Base-by-base conservation (phyloP, 2,888 invertebrate genomes). In the Rhagonycha lutea region DNA sequence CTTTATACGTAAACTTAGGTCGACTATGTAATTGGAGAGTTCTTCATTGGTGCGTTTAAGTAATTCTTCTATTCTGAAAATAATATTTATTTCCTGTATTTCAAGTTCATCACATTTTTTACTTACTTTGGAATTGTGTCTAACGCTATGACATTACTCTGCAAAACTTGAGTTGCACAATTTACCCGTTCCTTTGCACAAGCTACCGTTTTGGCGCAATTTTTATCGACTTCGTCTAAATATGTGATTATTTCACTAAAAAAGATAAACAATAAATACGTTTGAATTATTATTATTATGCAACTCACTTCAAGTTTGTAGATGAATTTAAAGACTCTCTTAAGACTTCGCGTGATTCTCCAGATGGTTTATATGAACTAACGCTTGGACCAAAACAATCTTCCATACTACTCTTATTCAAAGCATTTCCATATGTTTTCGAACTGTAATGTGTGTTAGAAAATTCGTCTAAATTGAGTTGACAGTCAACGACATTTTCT, bases 171-270 rank as follows among this genome's bases (percentile, higher is more conserved):
- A 1, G 83, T 80, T 11, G 85, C 83, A 8, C 82, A 75, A 23
- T 83, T 70, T 11, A 84, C 83, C 23, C 82, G 81, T 78, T 86
- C 83, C 79, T 86, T 86, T 2, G 86, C 86, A 24, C 79, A 79
- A 14, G 80, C 81, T 62, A 88, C 76, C 1, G 86, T 83, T 79
- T 86, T 83, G 3, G 83, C 79, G 79, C 85, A 86, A 72, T 82
- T 86, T 79, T 82, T 82, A 75, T 93, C 93, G 0, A 92, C 91
- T 85, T 92, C 91, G 83, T 93, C 93, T 78, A 93, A 84, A 85
- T 91, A 93, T 72, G 91, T 90, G 70, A 92, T 89, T 81, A 93
- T 91, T 84, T 92, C 92, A 85, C 92, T 92, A 86, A 86, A 90
- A 86, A 14, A 29, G 11, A 28, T 28, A 14, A 32, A 63, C 1